Percentiles rank a stretch among this genome's conserved stretches.
Evolutionary conservation across 2,113 vertebrate genomes (phyloP).

Genomic region (Lota lota): DNA sequence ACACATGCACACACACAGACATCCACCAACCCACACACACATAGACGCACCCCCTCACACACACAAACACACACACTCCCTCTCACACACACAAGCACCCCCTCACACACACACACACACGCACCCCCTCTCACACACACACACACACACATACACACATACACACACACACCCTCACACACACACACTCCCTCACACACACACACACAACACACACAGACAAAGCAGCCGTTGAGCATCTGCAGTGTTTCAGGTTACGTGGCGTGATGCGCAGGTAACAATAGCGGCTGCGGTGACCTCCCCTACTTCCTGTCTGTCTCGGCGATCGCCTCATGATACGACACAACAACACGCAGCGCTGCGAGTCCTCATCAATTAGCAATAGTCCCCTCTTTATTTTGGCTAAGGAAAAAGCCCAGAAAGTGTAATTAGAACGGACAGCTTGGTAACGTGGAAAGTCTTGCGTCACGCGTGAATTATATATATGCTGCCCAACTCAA

Average conservation of each 20-base stretch:
- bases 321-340: neutral
- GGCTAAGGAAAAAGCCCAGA: constrained; percentile 21
- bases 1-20: too few species aligned
- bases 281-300: constrained; percentile 43
- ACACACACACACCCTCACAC: too few species aligned
- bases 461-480: constrained; percentile 13
- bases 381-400: constrained; percentile 13
- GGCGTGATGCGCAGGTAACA: constrained; percentile 65
- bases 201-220: constrained; percentile 1
- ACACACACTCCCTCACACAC: too few species aligned
- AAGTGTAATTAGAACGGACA: constrained; percentile 10
- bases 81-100: too few species aligned
- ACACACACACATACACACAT: too few species aligned
- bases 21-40: too few species aligned
- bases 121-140: too few species aligned
- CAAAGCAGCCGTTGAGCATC: constrained; percentile 49
- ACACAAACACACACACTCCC: too few species aligned
- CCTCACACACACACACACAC: too few species aligned
- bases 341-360: constrained; percentile 1
- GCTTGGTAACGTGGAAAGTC: neutral
- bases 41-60: too few species aligned
- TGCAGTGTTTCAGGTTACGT: constrained; percentile 59
- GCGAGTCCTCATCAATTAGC: constrained; percentile 37
- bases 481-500: neutral
- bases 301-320: too few species aligned